Evolutionary conservation across 2,888 invertebrate species (phyloP).

Genomic region (Hybos culiciformis): DNA sequence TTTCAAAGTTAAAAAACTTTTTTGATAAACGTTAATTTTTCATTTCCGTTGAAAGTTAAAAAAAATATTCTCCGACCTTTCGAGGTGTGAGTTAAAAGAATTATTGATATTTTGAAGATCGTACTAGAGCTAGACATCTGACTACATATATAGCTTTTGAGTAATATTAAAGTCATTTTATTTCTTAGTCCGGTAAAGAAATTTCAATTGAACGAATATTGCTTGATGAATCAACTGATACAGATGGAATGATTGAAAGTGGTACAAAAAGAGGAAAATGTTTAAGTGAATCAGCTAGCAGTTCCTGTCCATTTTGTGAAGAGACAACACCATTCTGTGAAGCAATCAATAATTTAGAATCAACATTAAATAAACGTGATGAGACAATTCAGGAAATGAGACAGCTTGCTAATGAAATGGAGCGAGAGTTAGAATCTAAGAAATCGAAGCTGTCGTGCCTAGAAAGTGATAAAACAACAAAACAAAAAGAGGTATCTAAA

Average conservation of each 20-base stretch:
- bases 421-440: neutral
- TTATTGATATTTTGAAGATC: too few species aligned
- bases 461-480: neutral
- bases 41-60: too few species aligned
- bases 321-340: conserved; percentile 5
- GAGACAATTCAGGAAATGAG: neutral
- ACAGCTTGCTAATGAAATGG: neutral
- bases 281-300: neutral
- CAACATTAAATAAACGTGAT: conserved; percentile 6
- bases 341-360: conserved; percentile 5
- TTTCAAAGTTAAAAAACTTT: too few species aligned
- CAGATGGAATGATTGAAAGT: neutral
- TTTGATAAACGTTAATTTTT: too few species aligned
- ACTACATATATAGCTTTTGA: too few species aligned
- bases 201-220: neutral
- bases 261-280: too few species aligned
- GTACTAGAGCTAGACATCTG: too few species aligned
- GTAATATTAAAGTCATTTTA: neutral
- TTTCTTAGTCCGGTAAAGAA: conserved; percentile 7
- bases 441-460: neutral
- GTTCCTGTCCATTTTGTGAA: neutral
- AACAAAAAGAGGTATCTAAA: conserved; percentile 3
- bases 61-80: too few species aligned
- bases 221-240: neutral
- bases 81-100: too few species aligned